Conservation (phyloP, 1,140 invertebrate genomes). For the Zaprionus gabonicus region DNA sequence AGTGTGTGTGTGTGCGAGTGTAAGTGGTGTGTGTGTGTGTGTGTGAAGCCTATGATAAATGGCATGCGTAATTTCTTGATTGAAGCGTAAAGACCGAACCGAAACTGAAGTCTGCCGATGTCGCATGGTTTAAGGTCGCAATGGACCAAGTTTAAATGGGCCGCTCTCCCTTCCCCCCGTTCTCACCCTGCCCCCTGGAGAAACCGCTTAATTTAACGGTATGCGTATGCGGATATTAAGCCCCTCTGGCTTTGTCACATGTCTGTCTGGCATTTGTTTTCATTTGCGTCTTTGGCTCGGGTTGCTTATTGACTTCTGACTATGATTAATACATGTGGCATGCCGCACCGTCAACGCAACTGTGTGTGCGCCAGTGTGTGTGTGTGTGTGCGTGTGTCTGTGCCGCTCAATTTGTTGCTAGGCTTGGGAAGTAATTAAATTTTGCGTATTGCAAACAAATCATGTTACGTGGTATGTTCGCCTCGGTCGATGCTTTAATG, state of each 20-base stretch:
- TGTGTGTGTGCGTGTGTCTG: background rate
- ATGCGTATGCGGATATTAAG: background rate
- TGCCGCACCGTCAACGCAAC: constrained; percentile 7
- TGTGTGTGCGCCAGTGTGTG: background rate
- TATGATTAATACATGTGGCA: constrained; percentile 45
- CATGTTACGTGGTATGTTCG: constrained; percentile 16
- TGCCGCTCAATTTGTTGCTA: background rate
- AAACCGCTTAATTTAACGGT: constrained; percentile 31
- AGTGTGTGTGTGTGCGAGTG: constrained; percentile 7
- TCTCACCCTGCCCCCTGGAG: background rate
- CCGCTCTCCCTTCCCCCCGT: background rate
- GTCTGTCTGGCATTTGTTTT: constrained; percentile 36
- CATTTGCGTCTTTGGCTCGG: constrained; percentile 33
- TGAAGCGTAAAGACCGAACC: constrained; percentile 33
- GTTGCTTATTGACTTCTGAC: constrained; percentile 47
- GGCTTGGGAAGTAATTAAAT: constrained; percentile 36
- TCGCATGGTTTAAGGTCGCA: constrained; percentile 15
- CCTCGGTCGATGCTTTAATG: constrained; percentile 32
- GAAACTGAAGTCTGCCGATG: background rate
- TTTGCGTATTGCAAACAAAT: constrained; percentile 24
- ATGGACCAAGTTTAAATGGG: constrained; percentile 21
- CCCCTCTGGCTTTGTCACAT: constrained; percentile 21
- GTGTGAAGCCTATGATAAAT: constrained; percentile 35
- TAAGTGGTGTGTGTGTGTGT: constrained; percentile 12
- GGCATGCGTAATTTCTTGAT: constrained; percentile 50